phyloP scores from a whole-genome alignment of 2,888 invertebrate genomes.

The Amphipyra tragopoginis region DNA sequence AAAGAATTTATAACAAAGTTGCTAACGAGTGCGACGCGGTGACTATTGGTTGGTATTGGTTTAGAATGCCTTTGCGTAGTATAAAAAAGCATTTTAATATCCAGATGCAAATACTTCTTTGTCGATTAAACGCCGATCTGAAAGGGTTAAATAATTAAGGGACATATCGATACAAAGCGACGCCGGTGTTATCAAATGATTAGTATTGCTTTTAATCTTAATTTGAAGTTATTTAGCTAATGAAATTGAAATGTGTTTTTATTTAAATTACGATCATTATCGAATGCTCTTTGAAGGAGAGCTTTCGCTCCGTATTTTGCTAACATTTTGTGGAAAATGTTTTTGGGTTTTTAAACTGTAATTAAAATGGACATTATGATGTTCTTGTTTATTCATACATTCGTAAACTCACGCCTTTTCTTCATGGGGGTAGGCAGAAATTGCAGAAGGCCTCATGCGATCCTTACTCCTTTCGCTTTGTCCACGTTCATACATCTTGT shows the following conservation, averaged over 20 bases:
- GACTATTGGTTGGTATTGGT: conserved; percentile 40
- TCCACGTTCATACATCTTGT: no score
- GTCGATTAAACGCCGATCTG: conserved; percentile 2
- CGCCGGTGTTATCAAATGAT: conserved; percentile 30
- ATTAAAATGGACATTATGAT: no score
- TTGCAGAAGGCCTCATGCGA: no score
- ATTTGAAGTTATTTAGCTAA: conserved; percentile 44
- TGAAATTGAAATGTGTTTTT: conserved; percentile 5
- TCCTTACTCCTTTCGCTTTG: no score
- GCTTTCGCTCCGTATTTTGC: no score
- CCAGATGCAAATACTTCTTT: conserved; percentile 20
- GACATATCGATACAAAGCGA: conserved; percentile 28
- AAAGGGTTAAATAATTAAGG: conserved; percentile 46
- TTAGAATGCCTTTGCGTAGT: conserved; percentile 18
- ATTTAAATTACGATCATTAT: conserved; percentile 3
- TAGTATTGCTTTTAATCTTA: conserved; percentile 48
- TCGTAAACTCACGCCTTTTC: no score
- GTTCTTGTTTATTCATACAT: no score
- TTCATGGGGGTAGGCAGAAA: no score
- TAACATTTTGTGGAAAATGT: no score
- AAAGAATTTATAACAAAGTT: conserved; percentile 26
- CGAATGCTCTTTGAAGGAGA: no score
- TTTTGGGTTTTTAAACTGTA: no score
- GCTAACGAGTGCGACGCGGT: conserved; percentile 23
- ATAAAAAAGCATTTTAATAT: conserved; percentile 18